A percentile compares a stretch with the other conserved stretches of the same genome.
Evolutionary conservation across 2,113 vertebrate genomes (phyloP).

Genomic region (Malurus alboscapulatus): DNA sequence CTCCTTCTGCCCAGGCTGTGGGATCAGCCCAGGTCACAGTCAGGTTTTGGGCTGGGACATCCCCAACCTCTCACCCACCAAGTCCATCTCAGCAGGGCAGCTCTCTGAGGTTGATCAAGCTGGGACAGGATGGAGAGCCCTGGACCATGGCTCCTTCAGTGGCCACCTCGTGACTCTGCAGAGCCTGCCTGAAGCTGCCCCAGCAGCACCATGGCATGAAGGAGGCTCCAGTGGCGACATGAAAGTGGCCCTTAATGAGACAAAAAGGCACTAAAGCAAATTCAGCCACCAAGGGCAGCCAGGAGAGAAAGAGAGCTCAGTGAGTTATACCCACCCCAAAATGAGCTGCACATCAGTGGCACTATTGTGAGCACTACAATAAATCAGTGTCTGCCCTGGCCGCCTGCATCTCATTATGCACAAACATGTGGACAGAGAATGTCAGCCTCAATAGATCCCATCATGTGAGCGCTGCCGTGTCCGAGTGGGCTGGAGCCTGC

Average conservation of each 20-base stretch:
- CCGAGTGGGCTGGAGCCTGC: neutral
- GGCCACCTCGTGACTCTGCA: neutral
- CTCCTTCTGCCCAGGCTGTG: rapidly evolving
- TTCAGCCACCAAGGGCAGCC: neutral
- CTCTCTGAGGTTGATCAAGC: rapidly evolving
- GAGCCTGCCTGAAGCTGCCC: neutral
- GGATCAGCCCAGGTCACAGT: neutral
- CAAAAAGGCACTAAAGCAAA: neutral
- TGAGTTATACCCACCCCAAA: neutral
- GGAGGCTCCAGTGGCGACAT: neutral
- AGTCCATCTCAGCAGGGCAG: neutral
- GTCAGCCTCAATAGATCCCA: conserved; percentile 48
- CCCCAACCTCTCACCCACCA: neutral
- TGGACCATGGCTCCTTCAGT: neutral
- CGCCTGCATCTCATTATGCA: neutral
- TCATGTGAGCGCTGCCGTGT: conserved; percentile 13
- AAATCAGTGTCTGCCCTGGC: conserved; percentile 34
- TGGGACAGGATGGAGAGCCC: neutral
- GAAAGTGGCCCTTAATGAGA: neutral
- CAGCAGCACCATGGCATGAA: neutral
- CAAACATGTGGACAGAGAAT: conserved; percentile 8
- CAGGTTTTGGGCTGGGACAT: neutral
- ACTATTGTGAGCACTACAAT: conserved; percentile 54
- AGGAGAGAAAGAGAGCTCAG: conserved; percentile 10
- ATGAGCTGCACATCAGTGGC: conserved; percentile 19